These are phyloP conservation scores for Bryconaethiops microstoma DNA, from an alignment of 2,797 vertebrate genomes.

Conservation along the genomic window DNA sequence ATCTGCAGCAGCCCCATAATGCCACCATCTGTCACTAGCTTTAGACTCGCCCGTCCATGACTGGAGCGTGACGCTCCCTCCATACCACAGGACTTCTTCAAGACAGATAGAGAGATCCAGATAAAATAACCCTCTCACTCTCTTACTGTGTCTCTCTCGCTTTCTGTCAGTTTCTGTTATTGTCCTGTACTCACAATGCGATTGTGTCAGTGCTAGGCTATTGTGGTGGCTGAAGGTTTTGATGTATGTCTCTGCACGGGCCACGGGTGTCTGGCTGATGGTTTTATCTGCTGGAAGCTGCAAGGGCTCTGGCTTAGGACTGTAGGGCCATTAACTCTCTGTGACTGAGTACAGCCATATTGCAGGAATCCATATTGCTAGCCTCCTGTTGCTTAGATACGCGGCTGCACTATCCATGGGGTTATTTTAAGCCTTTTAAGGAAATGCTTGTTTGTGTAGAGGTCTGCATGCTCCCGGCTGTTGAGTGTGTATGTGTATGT, in stretches of 20 bases:
- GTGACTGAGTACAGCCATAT: slow-evolving; percentile 65
- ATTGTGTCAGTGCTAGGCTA: slow-evolving; percentile 56
- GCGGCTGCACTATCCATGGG: slow-evolving; percentile 57
- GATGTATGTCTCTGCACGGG: slow-evolving; percentile 57
- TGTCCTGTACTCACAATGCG: slow-evolving; percentile 29
- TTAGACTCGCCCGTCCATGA: slow-evolving; percentile 64
- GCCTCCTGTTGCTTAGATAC: slow-evolving; percentile 80
- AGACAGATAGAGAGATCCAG: slow-evolving; percentile 38
- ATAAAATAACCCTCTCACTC: slow-evolving; percentile 12
- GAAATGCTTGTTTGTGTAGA: slow-evolving; percentile 46
- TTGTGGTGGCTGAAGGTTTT: slow-evolving; percentile 44
- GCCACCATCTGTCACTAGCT: slow-evolving; percentile 71
- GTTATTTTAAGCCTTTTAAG: slow-evolving; percentile 77
- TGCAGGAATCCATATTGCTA: slow-evolving; percentile 69
- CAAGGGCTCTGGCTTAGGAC: slow-evolving; percentile 52
- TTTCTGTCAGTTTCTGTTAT: slow-evolving; percentile 37
- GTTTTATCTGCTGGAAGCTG: slow-evolving; percentile 57
- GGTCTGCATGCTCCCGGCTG: slow-evolving; percentile 12
- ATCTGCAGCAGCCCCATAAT: slow-evolving; percentile 61
- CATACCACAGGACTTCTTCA: slow-evolving; percentile 38
- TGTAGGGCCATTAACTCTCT: slow-evolving; percentile 60
- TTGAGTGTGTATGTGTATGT: slow-evolving; percentile 16
- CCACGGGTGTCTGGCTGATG: slow-evolving; percentile 56
- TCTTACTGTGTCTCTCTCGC: slow-evolving; percentile 12
- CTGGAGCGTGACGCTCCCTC: slow-evolving; percentile 32